Evolutionary conservation across 1,140 invertebrate species (phyloP).

Genomic region (Drosophila varians): DNA sequence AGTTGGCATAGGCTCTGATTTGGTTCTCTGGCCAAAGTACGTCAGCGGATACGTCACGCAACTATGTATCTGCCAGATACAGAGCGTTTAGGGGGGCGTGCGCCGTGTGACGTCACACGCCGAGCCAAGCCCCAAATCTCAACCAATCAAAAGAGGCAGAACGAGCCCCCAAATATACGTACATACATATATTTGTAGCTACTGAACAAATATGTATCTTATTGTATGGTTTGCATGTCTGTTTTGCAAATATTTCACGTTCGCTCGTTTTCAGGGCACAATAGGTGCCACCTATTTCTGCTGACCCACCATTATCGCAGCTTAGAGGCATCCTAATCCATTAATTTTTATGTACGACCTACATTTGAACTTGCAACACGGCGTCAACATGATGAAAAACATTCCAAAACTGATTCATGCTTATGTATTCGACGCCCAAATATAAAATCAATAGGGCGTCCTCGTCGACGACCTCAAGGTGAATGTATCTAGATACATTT

Average conservation of each 20-base stretch:
- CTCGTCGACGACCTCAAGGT: constrained; percentile 46
- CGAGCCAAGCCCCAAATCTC: constrained; percentile 73
- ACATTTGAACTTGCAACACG: constrained; percentile 72
- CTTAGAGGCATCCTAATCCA: not conserved
- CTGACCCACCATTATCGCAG: constrained; percentile 49
- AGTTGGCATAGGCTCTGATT: constrained; percentile 37
- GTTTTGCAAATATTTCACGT: constrained; percentile 35
- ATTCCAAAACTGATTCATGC: constrained; percentile 31
- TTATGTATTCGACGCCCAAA: not conserved
- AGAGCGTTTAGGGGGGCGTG: constrained; percentile 32
- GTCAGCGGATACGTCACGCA: constrained; percentile 60
- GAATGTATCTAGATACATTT: constrained; percentile 30
- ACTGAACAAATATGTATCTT: constrained; percentile 9
- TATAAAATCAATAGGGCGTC: constrained; percentile 65
- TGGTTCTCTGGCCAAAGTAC: constrained; percentile 27
- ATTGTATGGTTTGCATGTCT: not conserved
- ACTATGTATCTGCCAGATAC: constrained; percentile 48
- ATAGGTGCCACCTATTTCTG: constrained; percentile 42
- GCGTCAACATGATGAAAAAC: constrained; percentile 44
- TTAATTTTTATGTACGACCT: constrained; percentile 51
- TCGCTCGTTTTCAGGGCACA: constrained; percentile 58
- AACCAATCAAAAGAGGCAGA: constrained; percentile 52
- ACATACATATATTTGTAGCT: not conserved
- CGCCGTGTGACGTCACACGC: constrained; percentile 62
- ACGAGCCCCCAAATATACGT: constrained; percentile 56